These are phyloP conservation scores for Lochmaea crataegi DNA, from an alignment of 2,888 invertebrate species.

Conservation along the genomic window DNA sequence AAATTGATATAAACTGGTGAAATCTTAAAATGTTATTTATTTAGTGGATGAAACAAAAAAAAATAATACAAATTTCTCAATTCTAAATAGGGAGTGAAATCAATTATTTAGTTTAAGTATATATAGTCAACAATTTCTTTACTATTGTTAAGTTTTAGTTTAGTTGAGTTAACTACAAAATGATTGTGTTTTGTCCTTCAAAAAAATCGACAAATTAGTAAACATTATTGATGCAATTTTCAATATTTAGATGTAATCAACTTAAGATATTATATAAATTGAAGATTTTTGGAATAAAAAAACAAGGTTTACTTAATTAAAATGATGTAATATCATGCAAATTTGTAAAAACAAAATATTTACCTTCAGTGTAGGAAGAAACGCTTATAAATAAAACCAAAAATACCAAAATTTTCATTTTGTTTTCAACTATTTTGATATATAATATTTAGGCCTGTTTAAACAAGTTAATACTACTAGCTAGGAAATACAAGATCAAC, in stretches of 20 bases:
- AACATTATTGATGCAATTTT: too few relatives aligned
- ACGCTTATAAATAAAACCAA: not conserved
- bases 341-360: not conserved
- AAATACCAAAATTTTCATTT: not conserved
- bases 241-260: not conserved
- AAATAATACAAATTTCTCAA: too few relatives aligned
- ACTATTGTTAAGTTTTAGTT: too few relatives aligned
- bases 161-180: too few relatives aligned
- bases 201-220: too few relatives aligned
- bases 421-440: not conserved
- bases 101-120: too few relatives aligned
- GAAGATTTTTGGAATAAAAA: not conserved
- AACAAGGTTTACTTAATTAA: not conserved
- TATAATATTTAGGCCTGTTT: not conserved
- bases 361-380: not conserved
- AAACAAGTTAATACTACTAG: not conserved
- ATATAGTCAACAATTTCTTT: too few relatives aligned
- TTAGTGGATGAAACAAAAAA: too few relatives aligned
- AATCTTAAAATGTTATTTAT: too few relatives aligned
- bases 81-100: too few relatives aligned
- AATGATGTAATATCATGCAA: not conserved
- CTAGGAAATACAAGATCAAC: not conserved
- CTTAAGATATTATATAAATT: not conserved
- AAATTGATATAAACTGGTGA: too few relatives aligned
- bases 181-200: too few relatives aligned